phyloP scores from a whole-genome alignment of 2,113 vertebrate genomes.

The Elaphurus davidianus region DNA sequence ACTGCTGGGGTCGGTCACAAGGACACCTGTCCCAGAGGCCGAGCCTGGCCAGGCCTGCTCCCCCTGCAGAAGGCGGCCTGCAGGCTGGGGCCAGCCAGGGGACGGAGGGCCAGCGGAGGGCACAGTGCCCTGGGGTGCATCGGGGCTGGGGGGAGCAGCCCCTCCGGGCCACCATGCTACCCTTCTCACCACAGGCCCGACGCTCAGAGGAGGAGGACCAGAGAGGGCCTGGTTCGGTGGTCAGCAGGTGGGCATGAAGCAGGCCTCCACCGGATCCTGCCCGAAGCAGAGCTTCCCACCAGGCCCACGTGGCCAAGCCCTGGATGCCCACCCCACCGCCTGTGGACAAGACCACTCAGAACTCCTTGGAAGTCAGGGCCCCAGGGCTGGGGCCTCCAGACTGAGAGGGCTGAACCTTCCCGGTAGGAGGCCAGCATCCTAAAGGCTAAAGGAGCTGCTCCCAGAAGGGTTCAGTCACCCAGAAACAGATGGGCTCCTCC shows the following conservation, averaged over 20 bases:
- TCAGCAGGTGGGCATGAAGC: fast-evolving
- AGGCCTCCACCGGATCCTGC: background rate
- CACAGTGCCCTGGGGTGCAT: too few relatives aligned
- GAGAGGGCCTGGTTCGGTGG: fast-evolving
- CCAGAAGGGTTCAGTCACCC: background rate
- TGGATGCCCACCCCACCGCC: background rate
- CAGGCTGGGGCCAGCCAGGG: background rate
- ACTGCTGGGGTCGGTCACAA: background rate
- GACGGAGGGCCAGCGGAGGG: fast-evolving
- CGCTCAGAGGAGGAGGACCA: background rate
- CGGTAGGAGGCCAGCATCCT: background rate
- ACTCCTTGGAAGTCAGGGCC: background rate
- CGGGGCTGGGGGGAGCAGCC: background rate
- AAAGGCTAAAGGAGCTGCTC: background rate
- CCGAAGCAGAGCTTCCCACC: background rate
- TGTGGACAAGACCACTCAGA: background rate
- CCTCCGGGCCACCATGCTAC: fast-evolving
- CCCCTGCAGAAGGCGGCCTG: background rate
- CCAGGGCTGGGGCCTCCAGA: background rate
- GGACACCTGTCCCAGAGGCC: too few relatives aligned
- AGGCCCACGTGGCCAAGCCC: background rate
- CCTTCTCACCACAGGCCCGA: background rate
- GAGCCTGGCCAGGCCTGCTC: background rate
- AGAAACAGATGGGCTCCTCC: background rate
- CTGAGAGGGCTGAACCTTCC: background rate